Percentiles rank a stretch among this genome's conserved stretches.
These are phyloP conservation scores for Elgonia sp. DNA, from an alignment of 2,888 invertebrate species.

Conservation along the genomic window DNA sequence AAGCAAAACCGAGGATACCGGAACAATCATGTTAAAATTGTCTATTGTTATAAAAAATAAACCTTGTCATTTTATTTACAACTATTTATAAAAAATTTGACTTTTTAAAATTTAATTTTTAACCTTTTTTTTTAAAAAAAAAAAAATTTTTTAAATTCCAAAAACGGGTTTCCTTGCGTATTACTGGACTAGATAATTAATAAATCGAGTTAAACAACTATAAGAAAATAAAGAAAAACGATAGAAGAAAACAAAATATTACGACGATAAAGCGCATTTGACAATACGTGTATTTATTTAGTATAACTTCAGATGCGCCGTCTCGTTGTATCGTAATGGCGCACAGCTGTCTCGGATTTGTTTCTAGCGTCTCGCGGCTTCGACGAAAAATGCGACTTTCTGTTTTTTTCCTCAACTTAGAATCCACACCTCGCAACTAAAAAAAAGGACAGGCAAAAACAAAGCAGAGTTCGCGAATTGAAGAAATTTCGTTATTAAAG, in stretches of 20 bases:
- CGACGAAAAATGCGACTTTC: conserved; percentile 26
- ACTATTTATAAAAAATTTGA: too few species aligned
- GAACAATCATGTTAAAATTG: too few species aligned
- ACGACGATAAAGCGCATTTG: conserved; percentile 83
- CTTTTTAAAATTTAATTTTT: too few species aligned
- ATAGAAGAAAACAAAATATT: conserved; percentile 71
- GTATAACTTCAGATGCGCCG: conserved; percentile 82
- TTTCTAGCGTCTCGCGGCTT: conserved; percentile 60
- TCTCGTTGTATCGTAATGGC: conserved; percentile 80
- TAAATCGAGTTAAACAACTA: conserved; percentile 25
- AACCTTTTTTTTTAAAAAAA: too few species aligned
- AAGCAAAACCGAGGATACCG: background rate
- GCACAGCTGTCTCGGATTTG: conserved; percentile 76
- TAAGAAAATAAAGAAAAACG: conserved; percentile 11
- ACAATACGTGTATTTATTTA: conserved; percentile 82
- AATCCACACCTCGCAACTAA: conserved; percentile 42
- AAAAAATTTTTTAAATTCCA: too few species aligned
- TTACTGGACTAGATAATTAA: conserved; percentile 53
- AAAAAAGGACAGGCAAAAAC: background rate
- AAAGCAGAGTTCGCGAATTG: background rate
- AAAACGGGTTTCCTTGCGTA: background rate
- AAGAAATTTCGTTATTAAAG: conserved; percentile 40
- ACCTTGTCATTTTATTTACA: too few species aligned
- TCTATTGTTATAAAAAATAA: too few species aligned
- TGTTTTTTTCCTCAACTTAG: too few species aligned